A percentile compares a stretch with the other conserved stretches of the same genome.
phyloP scores from a whole-genome alignment of 2,113 vertebrate species.

The Diadophis punctatus region DNA sequence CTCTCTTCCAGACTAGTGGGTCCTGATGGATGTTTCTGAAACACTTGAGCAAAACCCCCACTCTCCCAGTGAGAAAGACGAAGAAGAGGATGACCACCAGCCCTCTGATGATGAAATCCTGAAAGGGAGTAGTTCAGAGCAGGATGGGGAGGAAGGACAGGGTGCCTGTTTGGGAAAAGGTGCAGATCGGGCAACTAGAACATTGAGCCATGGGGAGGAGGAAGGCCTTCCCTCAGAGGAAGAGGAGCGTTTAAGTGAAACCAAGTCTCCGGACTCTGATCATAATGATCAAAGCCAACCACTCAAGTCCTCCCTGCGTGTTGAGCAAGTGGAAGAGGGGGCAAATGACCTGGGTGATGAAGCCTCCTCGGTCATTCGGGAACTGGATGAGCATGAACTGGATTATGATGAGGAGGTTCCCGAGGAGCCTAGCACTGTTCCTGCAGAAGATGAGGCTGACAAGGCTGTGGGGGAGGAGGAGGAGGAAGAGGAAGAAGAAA shows the following conservation, averaged over 20 bases:
- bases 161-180: slow-evolving; percentile 64
- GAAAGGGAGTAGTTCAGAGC: slow-evolving; percentile 67
- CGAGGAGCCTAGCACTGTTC: slow-evolving; percentile 77
- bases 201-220: slow-evolving; percentile 50
- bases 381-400: slow-evolving; percentile 93
- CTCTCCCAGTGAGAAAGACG: slow-evolving; percentile 76
- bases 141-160: slow-evolving; percentile 59
- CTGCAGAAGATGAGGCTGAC: slow-evolving; percentile 71
- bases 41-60: slow-evolving; percentile 85
- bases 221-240: slow-evolving; percentile 71
- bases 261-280: slow-evolving; percentile 83
- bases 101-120: slow-evolving; percentile 79
- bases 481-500: slow-evolving; percentile 61
- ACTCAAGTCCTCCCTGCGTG: slow-evolving; percentile 49
- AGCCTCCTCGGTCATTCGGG: slow-evolving; percentile 86
- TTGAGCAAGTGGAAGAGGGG: slow-evolving; percentile 62
- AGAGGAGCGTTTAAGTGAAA: slow-evolving; percentile 70
- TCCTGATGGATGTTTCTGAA: slow-evolving; percentile 89
- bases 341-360: slow-evolving; percentile 83
- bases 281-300: slow-evolving; percentile 62
- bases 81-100: slow-evolving; percentile 57
- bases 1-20: slow-evolving; percentile 55
- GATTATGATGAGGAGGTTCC: slow-evolving; percentile 98
- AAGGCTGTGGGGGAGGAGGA: slow-evolving; percentile 80
- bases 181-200: slow-evolving; percentile 59